These are phyloP conservation scores for Paracyprichromis sp. DNA, from an alignment of 2,113 vertebrate species.

Conservation along the genomic window DNA sequence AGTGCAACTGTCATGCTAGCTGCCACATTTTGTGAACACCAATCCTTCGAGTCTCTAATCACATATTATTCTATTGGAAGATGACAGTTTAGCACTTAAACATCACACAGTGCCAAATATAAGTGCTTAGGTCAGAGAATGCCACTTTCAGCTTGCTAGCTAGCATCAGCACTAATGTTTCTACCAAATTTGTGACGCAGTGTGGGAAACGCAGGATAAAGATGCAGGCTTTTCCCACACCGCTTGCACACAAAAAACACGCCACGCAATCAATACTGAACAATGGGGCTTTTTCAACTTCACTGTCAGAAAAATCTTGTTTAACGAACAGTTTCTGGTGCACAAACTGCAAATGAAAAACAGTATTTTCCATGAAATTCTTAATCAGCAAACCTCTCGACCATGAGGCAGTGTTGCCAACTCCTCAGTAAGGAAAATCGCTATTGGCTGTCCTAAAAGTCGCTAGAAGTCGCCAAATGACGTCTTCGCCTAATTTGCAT, in stretches of 20 bases:
- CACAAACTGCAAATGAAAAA: not conserved
- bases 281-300: not conserved
- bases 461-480: too few relatives aligned
- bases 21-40: not conserved
- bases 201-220: rapidly evolving
- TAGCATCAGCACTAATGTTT: not conserved
- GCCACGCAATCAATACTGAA: not conserved
- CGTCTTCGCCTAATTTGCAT: too few relatives aligned
- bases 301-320: not conserved
- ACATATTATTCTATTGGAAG: not conserved
- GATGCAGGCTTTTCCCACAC: not conserved
- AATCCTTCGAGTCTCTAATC: not conserved
- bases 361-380: not conserved
- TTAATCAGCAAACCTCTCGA: not conserved
- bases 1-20: not conserved
- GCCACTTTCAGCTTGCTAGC: not conserved
- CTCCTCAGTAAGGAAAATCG: too few relatives aligned
- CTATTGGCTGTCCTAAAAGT: too few relatives aligned
- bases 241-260: not conserved
- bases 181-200: not conserved
- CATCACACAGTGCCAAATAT: not conserved
- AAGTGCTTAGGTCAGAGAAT: not conserved
- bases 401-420: not conserved
- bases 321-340: not conserved
- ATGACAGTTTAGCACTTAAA: not conserved